Evolutionary conservation across 2,797 vertebrate species (phyloP), one percentile per base, ranked within the genome.

Genomic region (Eidolon dupreanum): DNA sequence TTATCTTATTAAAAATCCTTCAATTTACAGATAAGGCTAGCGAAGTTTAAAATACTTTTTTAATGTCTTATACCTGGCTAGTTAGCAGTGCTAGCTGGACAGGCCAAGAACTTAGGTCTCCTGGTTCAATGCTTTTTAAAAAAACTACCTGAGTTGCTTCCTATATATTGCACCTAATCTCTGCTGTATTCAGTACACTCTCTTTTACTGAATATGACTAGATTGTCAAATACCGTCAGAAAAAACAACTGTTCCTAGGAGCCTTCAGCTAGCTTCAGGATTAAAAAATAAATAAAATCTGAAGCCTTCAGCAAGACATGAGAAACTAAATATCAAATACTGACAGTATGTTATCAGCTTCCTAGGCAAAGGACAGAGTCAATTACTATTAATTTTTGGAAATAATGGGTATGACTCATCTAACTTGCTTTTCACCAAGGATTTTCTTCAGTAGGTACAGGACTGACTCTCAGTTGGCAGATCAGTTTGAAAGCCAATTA

Each of bases 301-400:
- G 66, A 93, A 90, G 81, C 3, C n/a, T 88, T 94, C 43, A 71
- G 20, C 43, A 82, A 84, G 78, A 77, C n/a, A 43, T 8, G 66
- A 95, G 41, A 77, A 91, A 92, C 82, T 74, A 85, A 81, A 81
- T 77, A 19, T 20, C 49, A 71, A 63, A 65, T 36, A 66, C 22
- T 46, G 31, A 74, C 33, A 57, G 5, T 8, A 43, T n/a, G 17
- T 26, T 82, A 41, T 91, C 73, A 46, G 16, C 33, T 96, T 91
- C n/a, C 73, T 78, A 33, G 46, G 73, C 68, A 86, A 94, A 71
- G 61, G 33, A 70, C 74, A 82, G 33, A 91, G 55, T 33, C 53
- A 49, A 31, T 88, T 41, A 81, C 83, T 89, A 61, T 61, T 66
- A 61, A 78, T 93, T 94, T 93, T 94, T 53, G 46, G 20, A 77